These are phyloP conservation scores for Girardia tigrina DNA, from an alignment of 2,888 invertebrate genomes.

Conservation along the genomic window DNA sequence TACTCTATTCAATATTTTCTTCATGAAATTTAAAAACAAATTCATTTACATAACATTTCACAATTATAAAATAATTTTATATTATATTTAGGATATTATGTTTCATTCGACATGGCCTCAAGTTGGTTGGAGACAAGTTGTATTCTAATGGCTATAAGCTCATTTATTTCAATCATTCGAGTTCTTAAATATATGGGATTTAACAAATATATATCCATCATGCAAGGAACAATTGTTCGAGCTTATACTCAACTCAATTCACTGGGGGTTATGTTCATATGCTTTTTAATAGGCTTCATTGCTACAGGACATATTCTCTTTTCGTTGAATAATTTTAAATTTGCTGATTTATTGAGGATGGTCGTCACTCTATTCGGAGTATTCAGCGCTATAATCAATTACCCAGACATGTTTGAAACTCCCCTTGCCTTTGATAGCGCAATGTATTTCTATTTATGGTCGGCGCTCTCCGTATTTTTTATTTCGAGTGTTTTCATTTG, in stretches of 20 bases:
- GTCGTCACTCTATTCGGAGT: conserved; percentile 25
- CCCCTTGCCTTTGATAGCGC: conserved; percentile 4
- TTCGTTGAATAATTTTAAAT: conserved; percentile 21
- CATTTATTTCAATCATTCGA: conserved; percentile 29
- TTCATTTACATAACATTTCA: no score
- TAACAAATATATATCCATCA: conserved; percentile 34
- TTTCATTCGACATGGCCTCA: conserved; percentile 29
- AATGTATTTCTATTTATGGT: conserved; percentile 40
- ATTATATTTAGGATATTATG: conserved; percentile 31
- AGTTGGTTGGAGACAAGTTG: conserved; percentile 34
- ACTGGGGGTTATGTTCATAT: conserved; percentile 29
- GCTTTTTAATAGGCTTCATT: conserved; percentile 29
- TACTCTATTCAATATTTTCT: no score
- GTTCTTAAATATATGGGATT: conserved; percentile 34
- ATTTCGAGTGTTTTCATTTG: conserved; percentile 41
- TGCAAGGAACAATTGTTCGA: conserved; percentile 29
- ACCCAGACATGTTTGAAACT: conserved; percentile 27
- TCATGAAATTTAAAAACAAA: no score
- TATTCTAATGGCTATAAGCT: conserved; percentile 29
- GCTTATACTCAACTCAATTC: conserved; percentile 29
- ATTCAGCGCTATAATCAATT: conserved; percentile 17
- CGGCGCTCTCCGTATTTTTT: conserved; percentile 40
- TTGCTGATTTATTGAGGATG: conserved; percentile 5
- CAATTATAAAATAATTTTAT: no score
- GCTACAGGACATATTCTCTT: conserved; percentile 25